Evolutionary conservation across 2,113 vertebrate species (phyloP), one percentile per base, ranked within the genome.

Genomic region (Cricetomys ansorgei): DNA sequence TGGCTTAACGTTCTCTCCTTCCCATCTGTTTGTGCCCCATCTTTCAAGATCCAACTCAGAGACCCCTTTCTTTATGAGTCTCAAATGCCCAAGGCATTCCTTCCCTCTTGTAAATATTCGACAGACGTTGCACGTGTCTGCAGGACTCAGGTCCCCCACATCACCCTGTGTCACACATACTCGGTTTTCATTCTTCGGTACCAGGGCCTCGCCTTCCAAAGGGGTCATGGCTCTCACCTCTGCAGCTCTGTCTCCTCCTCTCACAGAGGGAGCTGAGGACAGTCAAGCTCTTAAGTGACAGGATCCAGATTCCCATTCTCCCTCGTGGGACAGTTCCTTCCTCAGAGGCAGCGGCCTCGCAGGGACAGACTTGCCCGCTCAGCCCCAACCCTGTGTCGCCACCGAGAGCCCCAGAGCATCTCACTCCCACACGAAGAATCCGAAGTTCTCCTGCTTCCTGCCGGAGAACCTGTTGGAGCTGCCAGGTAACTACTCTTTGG

Each of bases 71-170:
- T 77, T 89, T 85, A 40, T 62, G 45, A 79, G 37, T 79, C 75
- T 93, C 75, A 88, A 1, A 77, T 92, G 85, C 70, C 87, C 76
- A 10, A 19, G 40, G 53, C 53, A 88, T 48, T 81, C 89, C 92
- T 85, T 92, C 16, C 62, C 40, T 72, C 40, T 67, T 27, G 69
- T 85, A 95, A 96, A 92, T 89, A 94, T 95, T 88, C 75, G n/a
- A 80, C 17, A 88, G 73, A 31, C 16, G 31, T 87, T 57, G 57
- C 59, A 48, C 37, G 80, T 59, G 48, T 92, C 64, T 88, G 53
- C 57, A 43, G 77, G 57, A 29, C 65, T 65, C 27, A 13, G 2
- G 21, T 69, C 81, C 85, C 23, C 72, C 23, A 45, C 40, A 55
- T 50, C 23, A 16, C 75, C 50, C 92, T 67, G 37, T 23, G 34